Conservation (phyloP, 2,113 vertebrate species). For the Oxyruncus cristatus region DNA sequence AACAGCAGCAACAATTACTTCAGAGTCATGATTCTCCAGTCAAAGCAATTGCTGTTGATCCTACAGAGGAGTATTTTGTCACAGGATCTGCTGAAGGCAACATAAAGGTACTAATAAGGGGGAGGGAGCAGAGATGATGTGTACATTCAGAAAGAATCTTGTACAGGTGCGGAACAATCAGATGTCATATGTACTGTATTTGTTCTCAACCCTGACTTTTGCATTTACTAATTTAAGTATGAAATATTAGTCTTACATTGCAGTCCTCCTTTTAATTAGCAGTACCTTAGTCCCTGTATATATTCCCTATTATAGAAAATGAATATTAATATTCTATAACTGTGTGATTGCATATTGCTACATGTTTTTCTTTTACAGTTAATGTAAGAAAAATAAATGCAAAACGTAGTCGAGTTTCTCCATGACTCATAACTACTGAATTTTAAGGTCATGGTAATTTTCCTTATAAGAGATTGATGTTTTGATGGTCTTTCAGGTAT, state of each 20-base stretch:
- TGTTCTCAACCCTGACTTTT: neutral
- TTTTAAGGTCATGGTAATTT: neutral
- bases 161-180: neutral
- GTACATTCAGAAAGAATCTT: neutral
- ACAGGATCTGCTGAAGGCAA: conserved; percentile 97
- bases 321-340: neutral
- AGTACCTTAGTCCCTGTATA: neutral
- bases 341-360: neutral
- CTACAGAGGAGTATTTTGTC: conserved; percentile 91
- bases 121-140: neutral
- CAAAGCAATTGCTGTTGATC: conserved; percentile 91
- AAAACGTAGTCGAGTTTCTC: neutral
- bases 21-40: conserved; percentile 96
- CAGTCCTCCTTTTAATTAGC: neutral
- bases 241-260: neutral
- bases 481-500: conserved; percentile 80
- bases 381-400: neutral
- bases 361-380: neutral
- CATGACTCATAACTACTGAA: neutral
- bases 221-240: neutral
- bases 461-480: neutral
- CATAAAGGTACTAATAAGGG: conserved; percentile 84
- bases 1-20: conserved; percentile 87
- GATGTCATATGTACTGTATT: neutral
- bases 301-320: neutral